Percentiles rank a stretch among this genome's conserved stretches.
Evolutionary conservation across 2,888 invertebrate genomes (phyloP).

Genomic region (Unio pictorum): DNA sequence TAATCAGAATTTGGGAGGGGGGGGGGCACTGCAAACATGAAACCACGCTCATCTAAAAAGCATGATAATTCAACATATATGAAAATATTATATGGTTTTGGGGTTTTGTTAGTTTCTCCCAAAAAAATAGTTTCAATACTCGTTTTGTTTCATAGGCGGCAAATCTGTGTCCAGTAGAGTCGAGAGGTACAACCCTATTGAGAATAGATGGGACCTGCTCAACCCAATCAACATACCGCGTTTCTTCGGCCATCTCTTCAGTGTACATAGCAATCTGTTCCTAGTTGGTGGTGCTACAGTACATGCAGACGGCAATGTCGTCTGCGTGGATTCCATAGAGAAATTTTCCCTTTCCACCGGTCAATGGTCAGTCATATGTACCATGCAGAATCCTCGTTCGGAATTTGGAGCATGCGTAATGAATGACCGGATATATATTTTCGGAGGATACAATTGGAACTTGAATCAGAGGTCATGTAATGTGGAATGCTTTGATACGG

Average conservation of each 20-base stretch:
- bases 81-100: no score
- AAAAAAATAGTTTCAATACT: no score
- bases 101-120: no score
- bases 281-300: conserved; percentile 55
- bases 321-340: conserved; percentile 43
- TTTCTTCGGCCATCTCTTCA: conserved; percentile 45
- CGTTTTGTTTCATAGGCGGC: conserved; percentile 30
- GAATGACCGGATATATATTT: conserved; percentile 42
- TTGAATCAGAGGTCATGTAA: conserved; percentile 32
- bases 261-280: conserved; percentile 34
- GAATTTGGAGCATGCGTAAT: conserved; percentile 45
- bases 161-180: conserved; percentile 47
- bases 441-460: conserved; percentile 59
- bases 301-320: conserved; percentile 31
- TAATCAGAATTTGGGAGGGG: no score
- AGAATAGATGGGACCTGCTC: conserved; percentile 52
- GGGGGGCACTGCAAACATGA: no score
- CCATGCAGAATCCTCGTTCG: conserved; percentile 48
- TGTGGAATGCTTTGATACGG: conserved; percentile 43
- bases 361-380: conserved; percentile 43
- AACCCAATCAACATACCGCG: conserved; percentile 42
- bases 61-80: no score
- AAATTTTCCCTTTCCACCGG: conserved; percentile 35
- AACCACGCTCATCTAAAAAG: no score
- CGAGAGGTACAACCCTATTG: conserved; percentile 50